Evolutionary conservation across 2,113 vertebrate species (phyloP).

Genomic region (Nicator chloris): DNA sequence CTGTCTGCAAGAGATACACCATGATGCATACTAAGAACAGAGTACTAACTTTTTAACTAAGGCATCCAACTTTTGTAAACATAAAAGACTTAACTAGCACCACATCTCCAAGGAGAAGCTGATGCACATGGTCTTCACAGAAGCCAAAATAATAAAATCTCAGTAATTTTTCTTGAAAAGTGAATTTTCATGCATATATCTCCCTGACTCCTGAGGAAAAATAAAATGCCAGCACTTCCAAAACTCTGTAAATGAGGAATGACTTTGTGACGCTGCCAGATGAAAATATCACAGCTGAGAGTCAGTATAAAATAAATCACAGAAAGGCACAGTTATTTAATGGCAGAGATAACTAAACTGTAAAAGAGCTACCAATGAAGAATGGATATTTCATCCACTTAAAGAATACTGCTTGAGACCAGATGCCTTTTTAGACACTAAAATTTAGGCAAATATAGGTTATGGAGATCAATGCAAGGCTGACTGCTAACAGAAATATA

Average conservation of each 20-base stretch:
- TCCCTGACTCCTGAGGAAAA: rapidly evolving
- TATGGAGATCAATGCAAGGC: background rate
- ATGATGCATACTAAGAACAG: background rate
- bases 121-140: background rate
- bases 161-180: background rate
- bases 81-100: background rate
- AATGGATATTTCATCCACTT: background rate
- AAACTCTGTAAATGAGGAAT: background rate
- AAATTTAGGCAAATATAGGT: background rate
- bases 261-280: background rate
- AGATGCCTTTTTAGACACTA: background rate
- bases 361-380: background rate
- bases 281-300: background rate
- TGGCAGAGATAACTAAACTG: background rate
- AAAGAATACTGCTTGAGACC: background rate
- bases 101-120: background rate
- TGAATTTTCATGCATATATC: background rate
- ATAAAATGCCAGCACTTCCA: background rate
- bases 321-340: background rate
- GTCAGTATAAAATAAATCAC: background rate
- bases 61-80: background rate
- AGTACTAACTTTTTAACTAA: background rate
- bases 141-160: background rate
- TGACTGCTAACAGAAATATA: background rate
- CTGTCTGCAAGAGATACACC: background rate